phyloP scores from a whole-genome alignment of 1,140 invertebrate species.

The Bombyx mandarina region DNA sequence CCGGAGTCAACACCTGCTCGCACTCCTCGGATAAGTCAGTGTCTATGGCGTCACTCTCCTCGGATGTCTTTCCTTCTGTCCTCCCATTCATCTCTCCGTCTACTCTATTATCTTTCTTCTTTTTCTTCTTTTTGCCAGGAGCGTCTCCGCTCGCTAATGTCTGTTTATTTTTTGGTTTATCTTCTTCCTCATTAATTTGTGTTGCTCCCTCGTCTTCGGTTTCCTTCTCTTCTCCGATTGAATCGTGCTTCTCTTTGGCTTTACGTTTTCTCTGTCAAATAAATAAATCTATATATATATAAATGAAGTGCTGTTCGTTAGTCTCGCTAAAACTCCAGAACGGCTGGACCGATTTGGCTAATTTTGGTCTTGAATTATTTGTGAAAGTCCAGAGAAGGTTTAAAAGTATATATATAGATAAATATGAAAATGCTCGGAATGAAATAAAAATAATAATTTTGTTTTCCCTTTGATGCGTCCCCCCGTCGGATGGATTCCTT shows the following conservation, averaged over 20 bases:
- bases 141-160: too few species aligned
- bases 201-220: constrained; percentile 1
- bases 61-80: background rate
- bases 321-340: too few species aligned
- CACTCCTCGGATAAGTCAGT: constrained; percentile 40
- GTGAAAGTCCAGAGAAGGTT: too few species aligned
- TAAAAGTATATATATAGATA: too few species aligned
- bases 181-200: background rate
- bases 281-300: too few species aligned
- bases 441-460: too few species aligned
- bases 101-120: background rate
- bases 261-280: constrained; percentile 2
- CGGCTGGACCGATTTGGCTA: too few species aligned
- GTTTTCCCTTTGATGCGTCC: too few species aligned
- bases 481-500: too few species aligned
- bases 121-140: constrained; percentile 15
- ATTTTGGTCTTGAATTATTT: too few species aligned
- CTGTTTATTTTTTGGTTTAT: background rate
- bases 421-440: too few species aligned
- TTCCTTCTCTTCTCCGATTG: constrained; percentile 8
- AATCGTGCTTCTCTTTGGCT: background rate
- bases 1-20: constrained; percentile 29
- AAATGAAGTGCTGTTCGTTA: too few species aligned
- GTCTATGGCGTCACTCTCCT: constrained; percentile 46
- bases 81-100: background rate